phyloP scores from a whole-genome alignment of 2,797 vertebrate species.

The Alosa sapidissima region DNA sequence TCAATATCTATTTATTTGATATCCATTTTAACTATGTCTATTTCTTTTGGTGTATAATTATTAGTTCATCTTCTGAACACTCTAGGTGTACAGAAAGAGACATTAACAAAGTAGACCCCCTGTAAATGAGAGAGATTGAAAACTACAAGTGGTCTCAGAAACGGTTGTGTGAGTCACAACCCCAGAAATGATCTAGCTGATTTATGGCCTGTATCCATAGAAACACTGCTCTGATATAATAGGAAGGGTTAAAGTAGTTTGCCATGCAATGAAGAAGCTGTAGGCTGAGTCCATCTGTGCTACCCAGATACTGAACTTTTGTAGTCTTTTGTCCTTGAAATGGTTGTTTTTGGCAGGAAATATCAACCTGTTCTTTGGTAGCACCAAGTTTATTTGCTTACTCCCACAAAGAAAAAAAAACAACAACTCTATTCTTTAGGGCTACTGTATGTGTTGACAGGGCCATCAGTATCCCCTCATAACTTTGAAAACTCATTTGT shows the following conservation, averaged over 20 bases:
- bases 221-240: neutral
- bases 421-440: no score
- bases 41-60: neutral
- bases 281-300: neutral
- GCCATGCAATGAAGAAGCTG: neutral
- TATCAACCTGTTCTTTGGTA: neutral
- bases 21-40: neutral
- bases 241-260: neutral
- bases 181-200: neutral
- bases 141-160: conserved; percentile 9
- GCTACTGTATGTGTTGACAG: neutral
- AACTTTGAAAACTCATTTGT: neutral
- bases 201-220: neutral
- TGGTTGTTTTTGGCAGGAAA: neutral
- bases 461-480: neutral
- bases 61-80: neutral
- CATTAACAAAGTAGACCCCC: neutral
- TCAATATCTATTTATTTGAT: neutral
- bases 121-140: neutral
- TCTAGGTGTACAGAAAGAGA: neutral
- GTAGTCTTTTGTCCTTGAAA: neutral
- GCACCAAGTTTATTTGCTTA: neutral
- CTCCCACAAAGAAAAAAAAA: neutral
- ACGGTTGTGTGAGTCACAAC: neutral
- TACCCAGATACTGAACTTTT: neutral